phyloP scores from a whole-genome alignment of 1,140 invertebrate species.

The Acromyrmex charruanus region DNA sequence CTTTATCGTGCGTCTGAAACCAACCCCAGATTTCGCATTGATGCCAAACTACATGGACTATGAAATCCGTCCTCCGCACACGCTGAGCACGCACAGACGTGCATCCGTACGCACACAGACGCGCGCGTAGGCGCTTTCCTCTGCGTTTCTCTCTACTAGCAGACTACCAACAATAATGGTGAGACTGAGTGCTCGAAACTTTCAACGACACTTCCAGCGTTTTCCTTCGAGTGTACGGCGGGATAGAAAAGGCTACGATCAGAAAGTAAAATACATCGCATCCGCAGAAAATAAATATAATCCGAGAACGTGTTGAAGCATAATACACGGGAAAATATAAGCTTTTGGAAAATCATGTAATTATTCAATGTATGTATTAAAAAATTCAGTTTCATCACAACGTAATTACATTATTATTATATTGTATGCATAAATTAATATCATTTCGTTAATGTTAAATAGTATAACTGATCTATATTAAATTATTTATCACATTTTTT shows the following conservation, averaged over 20 bases:
- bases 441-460: not conserved
- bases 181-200: constrained; percentile 70
- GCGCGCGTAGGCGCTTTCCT: constrained; percentile 7
- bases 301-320: not conserved
- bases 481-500: constrained; percentile 5
- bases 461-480: constrained; percentile 1
- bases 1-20: constrained; percentile 75
- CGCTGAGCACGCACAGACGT: constrained; percentile 41
- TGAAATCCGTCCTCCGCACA: constrained; percentile 72
- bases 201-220: constrained; percentile 65
- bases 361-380: not conserved
- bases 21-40: constrained; percentile 75
- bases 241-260: constrained; percentile 58
- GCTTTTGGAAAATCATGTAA: not conserved
- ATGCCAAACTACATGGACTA: constrained; percentile 77
- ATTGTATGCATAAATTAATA: not conserved
- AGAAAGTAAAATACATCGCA: constrained; percentile 62
- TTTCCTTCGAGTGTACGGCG: constrained; percentile 32
- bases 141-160: constrained; percentile 65
- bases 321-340: not conserved
- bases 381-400: not conserved
- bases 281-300: constrained; percentile 59
- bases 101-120: not conserved
- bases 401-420: not conserved
- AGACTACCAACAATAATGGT: constrained; percentile 62